Percentiles rank a stretch among this genome's conserved stretches.
Conservation (phyloP, 2,888 invertebrate genomes). For the Hyposoter didymator region DNA sequence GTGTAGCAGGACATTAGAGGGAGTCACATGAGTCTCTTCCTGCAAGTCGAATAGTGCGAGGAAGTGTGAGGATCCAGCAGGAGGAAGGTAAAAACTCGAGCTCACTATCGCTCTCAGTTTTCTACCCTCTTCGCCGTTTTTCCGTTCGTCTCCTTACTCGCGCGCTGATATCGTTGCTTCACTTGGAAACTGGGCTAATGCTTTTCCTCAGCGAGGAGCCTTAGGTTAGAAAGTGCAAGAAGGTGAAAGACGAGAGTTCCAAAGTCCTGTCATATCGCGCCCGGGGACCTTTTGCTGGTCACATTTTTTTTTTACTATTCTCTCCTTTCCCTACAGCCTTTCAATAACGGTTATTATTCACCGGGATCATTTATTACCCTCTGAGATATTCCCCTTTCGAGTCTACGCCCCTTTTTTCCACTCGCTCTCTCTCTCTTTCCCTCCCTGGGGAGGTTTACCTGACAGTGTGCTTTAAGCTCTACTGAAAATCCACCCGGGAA, state of each 20-base stretch:
- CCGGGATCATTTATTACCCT: conserved; percentile 73
- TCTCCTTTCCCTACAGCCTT: conserved; percentile 42
- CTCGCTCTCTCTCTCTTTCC: conserved; percentile 20
- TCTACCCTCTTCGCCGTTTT: conserved; percentile 5
- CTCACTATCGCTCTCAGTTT: conserved; percentile 19
- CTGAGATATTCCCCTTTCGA: conserved; percentile 29
- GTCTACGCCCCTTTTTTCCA: conserved; percentile 23
- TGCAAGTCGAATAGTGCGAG: conserved; percentile 44
- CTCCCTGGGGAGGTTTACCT: conserved; percentile 54
- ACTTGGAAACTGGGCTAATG: conserved; percentile 78
- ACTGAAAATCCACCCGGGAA: conserved; percentile 58
- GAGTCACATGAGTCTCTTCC: conserved; percentile 27
- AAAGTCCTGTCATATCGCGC: conserved; percentile 70
- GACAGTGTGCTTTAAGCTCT: conserved; percentile 52
- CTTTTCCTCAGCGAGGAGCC: conserved; percentile 57
- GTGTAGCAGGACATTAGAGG: conserved; percentile 35
- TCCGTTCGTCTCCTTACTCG: neutral
- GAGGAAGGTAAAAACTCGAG: conserved; percentile 26
- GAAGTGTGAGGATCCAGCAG: conserved; percentile 3
- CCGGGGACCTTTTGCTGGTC: neutral
- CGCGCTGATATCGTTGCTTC: conserved; percentile 37
- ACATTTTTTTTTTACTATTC: neutral
- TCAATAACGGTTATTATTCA: conserved; percentile 79
- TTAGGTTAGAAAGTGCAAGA: conserved; percentile 27
- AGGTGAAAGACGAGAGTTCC: conserved; percentile 69